These are phyloP conservation scores for Ammospiza nelsoni DNA, from an alignment of 2,113 vertebrate genomes.

Conservation along the genomic window DNA sequence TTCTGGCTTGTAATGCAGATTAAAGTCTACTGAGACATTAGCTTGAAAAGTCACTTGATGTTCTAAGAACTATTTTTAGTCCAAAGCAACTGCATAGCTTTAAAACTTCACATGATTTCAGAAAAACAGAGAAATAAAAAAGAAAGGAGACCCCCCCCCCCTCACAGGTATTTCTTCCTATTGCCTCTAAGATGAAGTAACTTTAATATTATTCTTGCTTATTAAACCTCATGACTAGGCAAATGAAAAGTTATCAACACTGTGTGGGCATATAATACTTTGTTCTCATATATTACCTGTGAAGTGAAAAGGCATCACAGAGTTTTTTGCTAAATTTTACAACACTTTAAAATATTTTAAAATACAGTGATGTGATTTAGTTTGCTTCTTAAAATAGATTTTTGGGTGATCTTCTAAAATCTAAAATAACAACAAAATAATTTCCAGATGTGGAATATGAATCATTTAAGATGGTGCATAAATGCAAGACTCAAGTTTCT, in stretches of 20 bases:
- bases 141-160: accelerated
- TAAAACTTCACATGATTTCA: neutral
- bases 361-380: neutral
- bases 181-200: neutral
- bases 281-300: neutral
- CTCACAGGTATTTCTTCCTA: neutral
- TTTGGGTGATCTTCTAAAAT: neutral
- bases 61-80: constrained; percentile 56
- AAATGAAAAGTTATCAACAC: neutral
- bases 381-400: neutral
- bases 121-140: neutral
- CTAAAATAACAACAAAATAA: neutral
- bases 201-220: neutral
- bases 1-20: constrained; percentile 56
- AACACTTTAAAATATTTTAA: neutral
- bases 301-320: neutral
- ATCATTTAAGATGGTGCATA: neutral
- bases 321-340: neutral
- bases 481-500: neutral
- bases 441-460: neutral
- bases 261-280: neutral
- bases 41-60: constrained; percentile 47
- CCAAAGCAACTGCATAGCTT: neutral
- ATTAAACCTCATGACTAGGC: neutral
- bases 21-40: constrained; percentile 48